phyloP scores from a whole-genome alignment of 2,888 invertebrate species.

The Nemotelus pantherinus region DNA sequence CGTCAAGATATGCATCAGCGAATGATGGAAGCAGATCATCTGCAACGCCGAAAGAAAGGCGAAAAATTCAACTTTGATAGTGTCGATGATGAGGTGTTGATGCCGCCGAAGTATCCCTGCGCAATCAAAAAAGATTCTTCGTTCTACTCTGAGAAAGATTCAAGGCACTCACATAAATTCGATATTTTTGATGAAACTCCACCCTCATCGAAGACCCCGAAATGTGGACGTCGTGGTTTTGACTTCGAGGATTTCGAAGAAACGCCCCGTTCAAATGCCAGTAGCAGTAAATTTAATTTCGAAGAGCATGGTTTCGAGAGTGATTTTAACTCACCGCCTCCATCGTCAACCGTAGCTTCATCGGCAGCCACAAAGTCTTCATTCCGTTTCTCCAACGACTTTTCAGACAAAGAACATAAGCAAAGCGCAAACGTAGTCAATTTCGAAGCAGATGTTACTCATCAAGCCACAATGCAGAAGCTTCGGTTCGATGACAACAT shows the following conservation, averaged over 20 bases:
- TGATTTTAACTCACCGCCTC: conserved; percentile 62
- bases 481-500: conserved; percentile 78
- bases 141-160: conserved; percentile 52
- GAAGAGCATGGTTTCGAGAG: conserved; percentile 64
- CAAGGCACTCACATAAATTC: conserved; percentile 50
- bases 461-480: conserved; percentile 58
- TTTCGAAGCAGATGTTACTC: conserved; percentile 50
- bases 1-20: conserved; percentile 64
- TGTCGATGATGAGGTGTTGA: conserved; percentile 48
- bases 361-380: conserved; percentile 58
- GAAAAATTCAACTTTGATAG: conserved; percentile 53
- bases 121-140: conserved; percentile 49
- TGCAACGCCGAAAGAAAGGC: conserved; percentile 58
- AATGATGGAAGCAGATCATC: conserved; percentile 58
- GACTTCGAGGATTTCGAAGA: conserved; percentile 62
- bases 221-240: conserved; percentile 52
- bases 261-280: conserved; percentile 60
- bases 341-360: conserved; percentile 55
- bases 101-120: conserved; percentile 20
- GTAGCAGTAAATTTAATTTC: conserved; percentile 62
- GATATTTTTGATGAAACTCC: conserved; percentile 52
- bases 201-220: conserved; percentile 22
- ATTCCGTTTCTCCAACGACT: conserved; percentile 72
- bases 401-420: conserved; percentile 66
- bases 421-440: conserved; percentile 22